Evolutionary conservation across 1,140 invertebrate genomes (phyloP).

Genomic region (Cardiocondyla obscurior): DNA sequence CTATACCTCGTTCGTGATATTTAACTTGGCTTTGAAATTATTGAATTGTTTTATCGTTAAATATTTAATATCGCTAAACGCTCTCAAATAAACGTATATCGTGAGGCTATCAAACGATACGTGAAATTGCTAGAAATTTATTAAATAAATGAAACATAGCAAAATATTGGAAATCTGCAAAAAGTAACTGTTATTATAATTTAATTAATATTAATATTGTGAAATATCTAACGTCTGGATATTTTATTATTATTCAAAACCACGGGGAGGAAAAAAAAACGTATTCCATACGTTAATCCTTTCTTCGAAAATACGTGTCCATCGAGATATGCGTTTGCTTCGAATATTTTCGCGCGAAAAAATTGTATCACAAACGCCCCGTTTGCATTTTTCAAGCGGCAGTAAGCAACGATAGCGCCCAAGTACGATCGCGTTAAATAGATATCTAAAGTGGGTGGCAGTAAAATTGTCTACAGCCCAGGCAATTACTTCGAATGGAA

Average conservation of each 20-base stretch:
- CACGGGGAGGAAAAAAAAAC: background rate
- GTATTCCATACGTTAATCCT: background rate
- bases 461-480: background rate
- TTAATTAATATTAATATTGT: background rate
- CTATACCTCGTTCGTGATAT: conserved; percentile 21
- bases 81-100: background rate
- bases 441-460: conserved; percentile 11
- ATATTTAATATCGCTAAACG: conserved; percentile 19
- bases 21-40: background rate
- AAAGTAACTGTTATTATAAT: background rate
- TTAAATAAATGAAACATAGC: background rate
- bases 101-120: background rate
- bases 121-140: background rate
- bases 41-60: background rate
- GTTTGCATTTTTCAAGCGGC: background rate
- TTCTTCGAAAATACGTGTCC: background rate
- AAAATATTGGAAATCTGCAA: background rate
- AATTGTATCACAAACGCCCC: background rate
- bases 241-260: background rate
- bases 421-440: conserved; percentile 20
- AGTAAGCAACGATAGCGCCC: background rate
- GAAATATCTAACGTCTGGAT: background rate
- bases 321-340: background rate
- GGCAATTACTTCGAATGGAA: conserved; percentile 45
- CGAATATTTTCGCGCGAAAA: background rate